These are phyloP conservation scores for Hololepta plana DNA, from an alignment of 2,888 invertebrate species.

Conservation along the genomic window DNA sequence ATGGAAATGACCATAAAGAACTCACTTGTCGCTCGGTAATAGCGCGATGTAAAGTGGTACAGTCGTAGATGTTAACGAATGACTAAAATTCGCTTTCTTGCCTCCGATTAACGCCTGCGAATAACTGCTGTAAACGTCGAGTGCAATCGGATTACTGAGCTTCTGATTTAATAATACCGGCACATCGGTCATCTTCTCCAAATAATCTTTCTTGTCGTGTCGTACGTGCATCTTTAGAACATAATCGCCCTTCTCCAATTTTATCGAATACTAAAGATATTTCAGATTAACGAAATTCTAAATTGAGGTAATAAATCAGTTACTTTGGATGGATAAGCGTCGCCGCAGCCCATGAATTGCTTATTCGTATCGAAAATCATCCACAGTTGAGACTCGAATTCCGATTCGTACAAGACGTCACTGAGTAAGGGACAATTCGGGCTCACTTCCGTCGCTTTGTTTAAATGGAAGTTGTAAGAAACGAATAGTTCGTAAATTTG, in stretches of 20 bases:
- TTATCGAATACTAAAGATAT: constrained; percentile 50
- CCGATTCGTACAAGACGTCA: constrained; percentile 83
- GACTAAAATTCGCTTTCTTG: constrained; percentile 41
- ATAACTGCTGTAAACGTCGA: constrained; percentile 61
- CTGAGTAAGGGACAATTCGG: constrained; percentile 65
- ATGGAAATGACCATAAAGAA: constrained; percentile 13
- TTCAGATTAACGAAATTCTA: no score
- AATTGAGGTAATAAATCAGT: no score
- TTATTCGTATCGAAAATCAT: constrained; percentile 87
- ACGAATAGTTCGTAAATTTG: constrained; percentile 84
- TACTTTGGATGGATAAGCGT: constrained; percentile 76
- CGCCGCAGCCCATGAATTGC: constrained; percentile 67
- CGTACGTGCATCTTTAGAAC: constrained; percentile 70
- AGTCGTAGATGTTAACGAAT: constrained; percentile 28
- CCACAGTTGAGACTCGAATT: constrained; percentile 94
- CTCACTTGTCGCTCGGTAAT: constrained; percentile 69
- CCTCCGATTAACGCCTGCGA: constrained; percentile 54
- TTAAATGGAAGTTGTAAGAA: constrained; percentile 69
- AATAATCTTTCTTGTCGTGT: constrained; percentile 68
- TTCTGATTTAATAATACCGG: constrained; percentile 61
- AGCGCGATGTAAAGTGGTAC: constrained; percentile 66
- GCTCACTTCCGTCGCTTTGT: constrained; percentile 70
- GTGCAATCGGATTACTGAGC: constrained; percentile 43
- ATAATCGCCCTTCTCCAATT: constrained; percentile 93
- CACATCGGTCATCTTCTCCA: constrained; percentile 73